These are phyloP conservation scores for Tenthredo notha DNA, from an alignment of 2,888 invertebrate genomes.

Conservation along the genomic window DNA sequence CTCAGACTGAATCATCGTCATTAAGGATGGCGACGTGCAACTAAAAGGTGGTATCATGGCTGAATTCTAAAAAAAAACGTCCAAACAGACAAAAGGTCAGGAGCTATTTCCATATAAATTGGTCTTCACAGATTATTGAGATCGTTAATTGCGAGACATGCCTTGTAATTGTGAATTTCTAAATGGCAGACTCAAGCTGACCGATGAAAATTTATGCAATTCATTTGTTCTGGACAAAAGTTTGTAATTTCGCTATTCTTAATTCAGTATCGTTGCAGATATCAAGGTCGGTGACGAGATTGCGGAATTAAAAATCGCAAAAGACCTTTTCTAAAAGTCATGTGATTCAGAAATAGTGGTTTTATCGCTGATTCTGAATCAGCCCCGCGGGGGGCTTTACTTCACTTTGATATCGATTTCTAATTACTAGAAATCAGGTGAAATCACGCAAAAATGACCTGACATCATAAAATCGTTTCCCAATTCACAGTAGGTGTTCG, in stretches of 20 bases:
- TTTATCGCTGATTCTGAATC: not conserved
- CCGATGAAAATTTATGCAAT: not conserved
- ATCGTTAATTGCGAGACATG: not conserved
- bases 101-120: not conserved
- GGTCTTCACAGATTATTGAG: not conserved
- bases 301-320: not conserved
- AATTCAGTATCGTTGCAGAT: not conserved
- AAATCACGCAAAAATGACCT: not conserved
- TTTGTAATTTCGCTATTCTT: not conserved
- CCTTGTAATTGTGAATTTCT: not conserved
- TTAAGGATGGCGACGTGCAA: not conserved
- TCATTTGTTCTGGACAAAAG: not conserved
- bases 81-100: not conserved
- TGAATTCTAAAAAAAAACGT: not conserved
- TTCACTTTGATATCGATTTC: not conserved
- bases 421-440: constrained; percentile 2
- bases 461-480: not conserved
- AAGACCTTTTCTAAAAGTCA: not conserved
- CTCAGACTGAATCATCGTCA: not conserved
- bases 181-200: not conserved
- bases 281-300: not conserved
- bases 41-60: not conserved
- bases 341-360: not conserved
- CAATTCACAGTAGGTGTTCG: not conserved
- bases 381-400: too few species aligned